Evolutionary conservation across 2,888 invertebrate genomes (phyloP), one percentile per base, ranked within the genome.

Genomic region (Hydroisotoma schaefferi): DNA sequence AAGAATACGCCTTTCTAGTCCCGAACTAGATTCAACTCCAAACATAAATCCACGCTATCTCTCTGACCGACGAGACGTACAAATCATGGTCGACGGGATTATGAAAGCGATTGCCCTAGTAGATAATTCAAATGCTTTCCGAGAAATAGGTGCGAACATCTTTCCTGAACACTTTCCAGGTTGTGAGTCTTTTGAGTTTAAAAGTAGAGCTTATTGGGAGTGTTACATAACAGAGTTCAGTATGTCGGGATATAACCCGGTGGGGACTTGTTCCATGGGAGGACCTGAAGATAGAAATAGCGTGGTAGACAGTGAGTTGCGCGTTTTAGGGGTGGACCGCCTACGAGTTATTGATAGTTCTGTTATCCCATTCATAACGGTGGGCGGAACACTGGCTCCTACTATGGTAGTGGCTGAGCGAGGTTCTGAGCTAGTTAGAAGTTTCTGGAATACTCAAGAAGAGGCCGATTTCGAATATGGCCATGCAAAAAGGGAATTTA

Each of bases 311-410:
- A 33, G 60, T 1, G 55, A 65, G 33, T 40, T 68, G 2, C 49
- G 48, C 18, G 68, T 68, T n/a, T 37, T 57, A 29, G 68, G 65
- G 15, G 43, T 62, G 3, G 47, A 54, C 22, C 22, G 55, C 0
- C 57, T 67, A 1, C 59, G 67, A 20, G 64, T 67, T 8, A 59
- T 67, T 33, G 67, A 67, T 26, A 47, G 61, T 37, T 57, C 57
- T 10, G 60, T 62, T 5, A 60, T 66, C 51, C 66, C 66, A 4
- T 57, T 47, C 6, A 60, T 66, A 28, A 28, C 52, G 1, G 52
- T 55, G 1, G 56, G 29, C 12, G 56, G 56, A 2, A 60, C 60
- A 1, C 55, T 57, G 27, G 55, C 57, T 2, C 47, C 66, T 4
- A 53, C 58, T 2, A 48, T 66, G 20, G 58, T 58, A n/a, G 63